A percentile compares a stretch with the other conserved stretches of the same genome.
phyloP scores from a whole-genome alignment of 2,113 vertebrate genomes.

The Eurypyga helias region DNA sequence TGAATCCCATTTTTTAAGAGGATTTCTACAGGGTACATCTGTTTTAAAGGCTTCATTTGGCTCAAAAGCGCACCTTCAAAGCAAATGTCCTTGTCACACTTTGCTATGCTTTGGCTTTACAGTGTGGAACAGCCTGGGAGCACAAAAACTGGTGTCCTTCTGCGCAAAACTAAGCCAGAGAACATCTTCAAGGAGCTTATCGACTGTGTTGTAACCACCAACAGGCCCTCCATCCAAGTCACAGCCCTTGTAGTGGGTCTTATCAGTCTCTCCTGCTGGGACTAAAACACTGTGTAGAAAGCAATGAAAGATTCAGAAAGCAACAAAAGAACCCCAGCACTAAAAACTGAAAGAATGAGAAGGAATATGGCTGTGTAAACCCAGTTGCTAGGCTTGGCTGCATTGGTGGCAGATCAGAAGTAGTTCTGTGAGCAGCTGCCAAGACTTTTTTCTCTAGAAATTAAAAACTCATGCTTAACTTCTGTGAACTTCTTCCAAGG shows the following conservation, averaged over 20 bases:
- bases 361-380: not conserved
- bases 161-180: not conserved
- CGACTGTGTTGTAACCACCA: not conserved
- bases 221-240: not conserved
- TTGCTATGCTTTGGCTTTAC: not conserved
- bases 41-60: not conserved
- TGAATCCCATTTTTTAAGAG: not conserved
- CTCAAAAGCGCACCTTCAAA: not conserved
- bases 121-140: not conserved
- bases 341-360: not conserved
- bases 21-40: not conserved
- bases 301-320: not conserved
- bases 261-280: not conserved
- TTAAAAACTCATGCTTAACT: not conserved
- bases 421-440: not conserved
- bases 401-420: not conserved
- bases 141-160: not conserved
- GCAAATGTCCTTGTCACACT: not conserved
- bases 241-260: not conserved
- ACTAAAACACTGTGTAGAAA: not conserved
- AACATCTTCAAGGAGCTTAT: not conserved
- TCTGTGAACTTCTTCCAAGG: not conserved
- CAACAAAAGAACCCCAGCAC: not conserved
- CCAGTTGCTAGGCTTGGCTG: not conserved
- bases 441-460: not conserved